Percentiles rank a stretch among this genome's conserved stretches.
Evolutionary conservation across 1,140 invertebrate species (phyloP).

Genomic region (Drosophila fuyamai): DNA sequence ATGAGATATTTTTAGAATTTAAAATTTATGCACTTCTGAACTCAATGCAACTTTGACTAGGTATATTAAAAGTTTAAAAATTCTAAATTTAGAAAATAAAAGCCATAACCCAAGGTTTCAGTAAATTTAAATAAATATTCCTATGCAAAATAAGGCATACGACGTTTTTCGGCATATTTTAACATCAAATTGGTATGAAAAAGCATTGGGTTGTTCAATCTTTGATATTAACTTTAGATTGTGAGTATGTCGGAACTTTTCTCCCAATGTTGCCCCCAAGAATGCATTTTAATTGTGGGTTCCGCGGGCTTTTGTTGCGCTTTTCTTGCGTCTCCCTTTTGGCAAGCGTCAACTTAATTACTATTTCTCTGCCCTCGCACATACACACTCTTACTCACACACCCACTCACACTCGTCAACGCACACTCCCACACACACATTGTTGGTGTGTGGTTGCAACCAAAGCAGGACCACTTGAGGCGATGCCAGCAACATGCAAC

Average conservation of each 20-base stretch:
- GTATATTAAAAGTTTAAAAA: too few relatives aligned
- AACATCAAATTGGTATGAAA: too few relatives aligned
- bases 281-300: constrained; percentile 58
- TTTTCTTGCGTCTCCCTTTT: constrained; percentile 42
- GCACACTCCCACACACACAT: constrained; percentile 36
- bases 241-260: background rate
- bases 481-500: constrained; percentile 62
- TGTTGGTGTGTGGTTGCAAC: constrained; percentile 71
- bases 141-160: too few relatives aligned
- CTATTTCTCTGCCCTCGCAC: constrained; percentile 66
- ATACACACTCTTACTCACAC: constrained; percentile 21
- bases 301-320: constrained; percentile 46
- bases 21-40: too few relatives aligned
- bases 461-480: constrained; percentile 82
- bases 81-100: too few relatives aligned
- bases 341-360: constrained; percentile 77
- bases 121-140: too few relatives aligned
- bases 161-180: too few relatives aligned
- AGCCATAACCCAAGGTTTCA: too few relatives aligned
- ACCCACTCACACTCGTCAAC: constrained; percentile 3
- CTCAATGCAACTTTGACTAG: too few relatives aligned
- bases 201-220: too few relatives aligned
- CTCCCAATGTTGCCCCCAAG: constrained; percentile 5
- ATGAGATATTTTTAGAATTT: too few relatives aligned
- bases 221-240: background rate